Evolutionary conservation across 1,140 invertebrate genomes (phyloP), one percentile per base, ranked within the genome.

Genomic region (Melanaphis sacchari): DNA sequence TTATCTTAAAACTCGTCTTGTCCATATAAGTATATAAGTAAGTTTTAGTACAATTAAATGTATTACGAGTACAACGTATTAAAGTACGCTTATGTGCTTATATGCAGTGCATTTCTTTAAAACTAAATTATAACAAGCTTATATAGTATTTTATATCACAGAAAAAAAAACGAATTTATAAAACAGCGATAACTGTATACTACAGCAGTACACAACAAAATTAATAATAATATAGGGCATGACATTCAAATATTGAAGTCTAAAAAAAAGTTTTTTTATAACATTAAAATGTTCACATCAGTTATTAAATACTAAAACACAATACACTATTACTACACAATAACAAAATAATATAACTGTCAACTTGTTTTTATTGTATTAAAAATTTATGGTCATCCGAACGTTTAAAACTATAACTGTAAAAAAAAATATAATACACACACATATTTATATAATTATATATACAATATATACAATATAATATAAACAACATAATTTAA

Each of bases 361-460:
- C 82, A 15, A 41, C 40, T 85, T 41, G 82, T 85, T 85, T 85
- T 85, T 85, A 85, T 85, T 85, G 82, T 85, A 26, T 85, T 85
- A 41, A 85, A 43, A 85, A 85, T 41, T 24, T 85, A 31, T 41
- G 38, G 22, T 41, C 40, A 43, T 85, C 38, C 22, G 8, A 85
- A 85, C 38, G 41, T 40, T 85, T 85, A 85, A 43, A 85, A 85
- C 9, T 85, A 38, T 85, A 40, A 85, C 82, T 85, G 82, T 85
- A 85, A 38, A 81, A 21, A 21, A 76, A 22, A 38, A 82, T 82
- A 38, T 82, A 40, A 24, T 43, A 85, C 11, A 85, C 22, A 15
- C 18, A 41, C 46, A 26, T 40, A 38, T 24, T 18, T 24, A n/a
- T n/a, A n/a, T n/a, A n/a, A n/a, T n/a, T n/a, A n/a, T n/a, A n/a